A percentile compares a stretch with the other conserved stretches of the same genome.
Conservation (phyloP, 2,113 vertebrate species). For the Cisticola juncidis region DNA sequence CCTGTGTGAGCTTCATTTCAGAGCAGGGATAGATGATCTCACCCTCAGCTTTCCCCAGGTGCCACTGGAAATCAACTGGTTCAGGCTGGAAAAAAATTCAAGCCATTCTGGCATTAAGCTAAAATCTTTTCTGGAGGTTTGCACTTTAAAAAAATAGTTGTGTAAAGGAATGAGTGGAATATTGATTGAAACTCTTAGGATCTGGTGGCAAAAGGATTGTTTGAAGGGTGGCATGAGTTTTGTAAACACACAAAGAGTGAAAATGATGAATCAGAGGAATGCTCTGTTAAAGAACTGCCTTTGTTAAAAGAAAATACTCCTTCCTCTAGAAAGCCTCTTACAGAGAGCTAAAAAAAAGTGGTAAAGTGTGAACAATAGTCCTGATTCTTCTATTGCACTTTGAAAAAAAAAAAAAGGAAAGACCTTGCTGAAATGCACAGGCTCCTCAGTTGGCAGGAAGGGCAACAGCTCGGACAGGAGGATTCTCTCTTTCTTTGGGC, state of each 20-base stretch:
- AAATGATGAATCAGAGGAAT: not conserved
- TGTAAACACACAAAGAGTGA: not conserved
- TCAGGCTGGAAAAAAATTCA: not conserved
- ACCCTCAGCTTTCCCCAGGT: not conserved
- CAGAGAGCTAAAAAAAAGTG: not conserved
- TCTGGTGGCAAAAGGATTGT: not conserved
- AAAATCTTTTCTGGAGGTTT: not conserved
- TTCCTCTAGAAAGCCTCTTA: not conserved
- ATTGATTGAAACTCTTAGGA: not conserved
- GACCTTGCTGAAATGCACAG: not conserved
- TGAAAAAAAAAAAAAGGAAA: not conserved
- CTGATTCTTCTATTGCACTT: not conserved
- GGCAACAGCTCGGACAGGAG: not conserved
- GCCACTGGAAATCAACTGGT: not conserved
- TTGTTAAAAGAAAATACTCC: not conserved
- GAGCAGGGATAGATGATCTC: not conserved
- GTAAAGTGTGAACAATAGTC: not conserved
- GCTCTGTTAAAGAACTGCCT: not conserved
- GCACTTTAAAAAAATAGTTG: not conserved
- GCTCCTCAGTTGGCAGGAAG: not conserved
- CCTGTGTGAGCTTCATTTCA: not conserved
- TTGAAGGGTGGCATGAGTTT: not conserved
- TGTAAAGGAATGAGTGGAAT: not conserved
- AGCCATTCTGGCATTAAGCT: not conserved
- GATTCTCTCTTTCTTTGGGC: not conserved